phyloP scores from a whole-genome alignment of 2,888 invertebrate species.

The Colletes collaris region DNA sequence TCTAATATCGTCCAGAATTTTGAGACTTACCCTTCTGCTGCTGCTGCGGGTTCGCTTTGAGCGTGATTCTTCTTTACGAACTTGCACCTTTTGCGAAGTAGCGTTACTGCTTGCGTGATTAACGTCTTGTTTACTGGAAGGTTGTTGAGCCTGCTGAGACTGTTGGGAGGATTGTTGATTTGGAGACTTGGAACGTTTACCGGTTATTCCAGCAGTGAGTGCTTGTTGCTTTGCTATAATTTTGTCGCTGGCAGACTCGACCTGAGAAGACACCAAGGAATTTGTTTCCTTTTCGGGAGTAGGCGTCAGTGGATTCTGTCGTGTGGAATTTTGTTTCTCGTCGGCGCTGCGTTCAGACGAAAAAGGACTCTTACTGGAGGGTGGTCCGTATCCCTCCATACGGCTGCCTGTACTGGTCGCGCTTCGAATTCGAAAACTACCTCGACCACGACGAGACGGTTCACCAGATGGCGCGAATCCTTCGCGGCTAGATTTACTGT shows the following conservation, averaged over 20 bases:
- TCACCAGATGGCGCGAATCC: conserved; percentile 95
- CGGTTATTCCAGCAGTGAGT: conserved; percentile 87
- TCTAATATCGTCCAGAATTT: background rate
- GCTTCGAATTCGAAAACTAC: conserved; percentile 82
- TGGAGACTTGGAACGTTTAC: conserved; percentile 82
- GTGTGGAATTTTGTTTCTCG: conserved; percentile 83
- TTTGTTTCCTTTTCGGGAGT: conserved; percentile 80
- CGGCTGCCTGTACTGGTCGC: conserved; percentile 84
- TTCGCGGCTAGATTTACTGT: conserved; percentile 84
- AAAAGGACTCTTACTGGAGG: conserved; percentile 91
- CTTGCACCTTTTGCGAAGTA: conserved; percentile 67
- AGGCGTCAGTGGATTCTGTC: conserved; percentile 75
- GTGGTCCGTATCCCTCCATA: conserved; percentile 91
- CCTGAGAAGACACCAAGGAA: conserved; percentile 65
- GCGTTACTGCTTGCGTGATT: conserved; percentile 65
- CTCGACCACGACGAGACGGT: conserved; percentile 93
- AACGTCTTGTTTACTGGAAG: conserved; percentile 66
- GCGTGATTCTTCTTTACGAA: conserved; percentile 76
- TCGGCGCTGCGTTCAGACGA: conserved; percentile 82
- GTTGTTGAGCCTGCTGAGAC: conserved; percentile 64
- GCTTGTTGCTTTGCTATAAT: conserved; percentile 88
- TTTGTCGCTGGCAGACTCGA: conserved; percentile 85
- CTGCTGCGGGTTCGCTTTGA: conserved; percentile 79
- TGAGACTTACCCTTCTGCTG: conserved; percentile 74
- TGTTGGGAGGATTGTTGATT: conserved; percentile 67